Base-by-base conservation (phyloP, 2,888 invertebrate species). In the Troilus luridus region DNA sequence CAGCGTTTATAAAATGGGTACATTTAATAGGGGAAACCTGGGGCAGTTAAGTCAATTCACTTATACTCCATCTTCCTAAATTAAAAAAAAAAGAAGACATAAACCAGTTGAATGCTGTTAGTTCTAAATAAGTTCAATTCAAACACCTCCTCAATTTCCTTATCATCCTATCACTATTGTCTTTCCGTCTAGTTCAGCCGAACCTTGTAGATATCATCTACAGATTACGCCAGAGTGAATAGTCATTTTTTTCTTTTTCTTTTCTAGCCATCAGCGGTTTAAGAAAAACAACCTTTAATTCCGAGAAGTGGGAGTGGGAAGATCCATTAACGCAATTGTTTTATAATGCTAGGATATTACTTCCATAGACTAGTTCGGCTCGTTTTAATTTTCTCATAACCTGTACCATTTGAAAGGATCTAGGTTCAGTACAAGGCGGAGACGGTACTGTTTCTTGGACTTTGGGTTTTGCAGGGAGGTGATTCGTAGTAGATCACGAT, bases 251-350 rank as follows among this genome's bases (percentile, higher is more conserved):
- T 67, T 67, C 24, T 67, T 41, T 77, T 14, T 67, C 24, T 27
- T 27, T 14, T 14, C 12, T 12, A 67, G 67, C 7, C 67, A 24
- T 77, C 17, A 77, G 72, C 27, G 72, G 72, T 77, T 77, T 27
- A 77, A 41, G 72, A 77, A 77, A 72, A 77, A 77, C 72, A 77
- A 77, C 72, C 72, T 41, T 77, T 7, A 41, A 77, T 77, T 77
- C 72, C 27, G 72, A 77, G 72, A 77, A 77, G 17, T 41, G 41
- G 27, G 27, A 27, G 0, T 24, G 27, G 41, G 72, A 41, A 19
- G 19, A 17, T 5, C 7, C 72, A 77, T 77, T 77, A 77, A 77
- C 12, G 41, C 17, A 17, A 27, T 77, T 77, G 72, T 77, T 77
- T 41, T 21, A 41, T 41, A 77, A 41, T 77, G 7, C 17, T 67